Conservation (phyloP, 2,113 vertebrate genomes). For the Scomber scombrus region DNA sequence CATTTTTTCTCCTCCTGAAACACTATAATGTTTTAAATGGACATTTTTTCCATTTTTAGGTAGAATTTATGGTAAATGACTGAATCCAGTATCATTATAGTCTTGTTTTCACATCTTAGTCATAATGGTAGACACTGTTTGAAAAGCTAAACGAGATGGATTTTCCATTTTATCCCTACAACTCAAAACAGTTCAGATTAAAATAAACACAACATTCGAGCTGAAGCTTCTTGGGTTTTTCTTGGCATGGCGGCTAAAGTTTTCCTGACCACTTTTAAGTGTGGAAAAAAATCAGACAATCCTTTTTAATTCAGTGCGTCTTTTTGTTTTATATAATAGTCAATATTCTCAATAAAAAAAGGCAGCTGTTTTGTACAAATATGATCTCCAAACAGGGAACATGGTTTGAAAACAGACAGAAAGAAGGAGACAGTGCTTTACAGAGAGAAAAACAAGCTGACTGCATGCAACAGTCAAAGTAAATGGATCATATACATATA, state of each 20-base stretch:
- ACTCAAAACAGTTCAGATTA: constrained; percentile 34
- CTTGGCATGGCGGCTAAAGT: background rate
- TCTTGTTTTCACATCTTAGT: constrained; percentile 20
- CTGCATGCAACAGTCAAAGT: constrained; percentile 13
- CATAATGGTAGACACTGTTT: constrained; percentile 10
- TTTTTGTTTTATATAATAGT: constrained; percentile 43
- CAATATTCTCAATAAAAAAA: constrained; percentile 30
- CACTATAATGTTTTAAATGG: background rate
- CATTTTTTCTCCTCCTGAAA: background rate
- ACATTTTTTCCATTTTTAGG: background rate
- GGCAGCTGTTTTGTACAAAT: constrained; percentile 38
- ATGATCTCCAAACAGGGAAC: background rate
- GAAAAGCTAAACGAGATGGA: constrained; percentile 5
- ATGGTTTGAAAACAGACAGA: constrained; percentile 19
- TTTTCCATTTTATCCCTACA: constrained; percentile 45
- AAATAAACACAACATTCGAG: constrained; percentile 50
- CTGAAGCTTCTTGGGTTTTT: constrained; percentile 25
- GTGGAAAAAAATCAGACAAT: constrained; percentile 44
- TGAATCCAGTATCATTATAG: constrained; percentile 1
- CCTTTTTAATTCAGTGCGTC: background rate
- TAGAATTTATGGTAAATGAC: constrained; percentile 18
- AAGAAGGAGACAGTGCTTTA: background rate
- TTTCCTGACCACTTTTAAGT: constrained; percentile 12
- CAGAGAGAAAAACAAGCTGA: constrained; percentile 35
- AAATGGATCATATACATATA: constrained; percentile 20